Evolutionary conservation across 1,140 invertebrate genomes (phyloP).

Genomic region (Coboldia fuscipes): DNA sequence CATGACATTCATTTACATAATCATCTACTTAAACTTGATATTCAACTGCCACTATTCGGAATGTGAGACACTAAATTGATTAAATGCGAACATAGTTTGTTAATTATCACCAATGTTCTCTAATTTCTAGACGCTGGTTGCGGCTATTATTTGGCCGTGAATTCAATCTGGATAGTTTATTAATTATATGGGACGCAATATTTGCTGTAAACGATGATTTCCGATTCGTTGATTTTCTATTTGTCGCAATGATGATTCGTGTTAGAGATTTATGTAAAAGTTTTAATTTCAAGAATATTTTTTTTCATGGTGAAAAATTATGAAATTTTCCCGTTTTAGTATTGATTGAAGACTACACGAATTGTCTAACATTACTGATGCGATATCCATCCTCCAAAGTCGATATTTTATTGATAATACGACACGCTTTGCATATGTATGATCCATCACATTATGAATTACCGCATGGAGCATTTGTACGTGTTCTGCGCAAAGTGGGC

Average conservation of each 20-base stretch:
- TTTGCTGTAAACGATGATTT: conserved; percentile 50
- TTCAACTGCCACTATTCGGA: conserved; percentile 58
- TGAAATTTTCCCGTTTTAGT: conserved; percentile 31
- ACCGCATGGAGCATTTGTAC: conserved; percentile 15
- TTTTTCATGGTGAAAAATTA: conserved; percentile 1
- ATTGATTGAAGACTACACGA: conserved; percentile 35
- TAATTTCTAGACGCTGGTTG: conserved; percentile 46
- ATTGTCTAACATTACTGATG: conserved; percentile 40
- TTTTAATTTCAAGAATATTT: not conserved
- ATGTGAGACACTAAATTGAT: conserved; percentile 34
- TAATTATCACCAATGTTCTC: conserved; percentile 1
- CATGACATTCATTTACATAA: conserved; percentile 39
- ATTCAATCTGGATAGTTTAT: conserved; percentile 48
- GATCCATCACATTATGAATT: conserved; percentile 24
- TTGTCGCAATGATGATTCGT: conserved; percentile 52
- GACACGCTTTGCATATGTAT: conserved; percentile 35
- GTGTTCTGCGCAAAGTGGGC: conserved; percentile 6
- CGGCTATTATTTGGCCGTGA: conserved; percentile 59
- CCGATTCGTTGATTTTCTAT: conserved; percentile 48
- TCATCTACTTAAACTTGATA: conserved; percentile 44
- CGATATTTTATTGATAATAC: conserved; percentile 38
- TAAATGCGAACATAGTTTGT: conserved; percentile 2
- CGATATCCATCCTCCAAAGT: conserved; percentile 36
- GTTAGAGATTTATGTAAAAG: conserved; percentile 43
- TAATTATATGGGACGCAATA: conserved; percentile 59